Evolutionary conservation across 2,888 invertebrate species (phyloP), one percentile per base, ranked within the genome.

Genomic region (Hylaea fasciaria): DNA sequence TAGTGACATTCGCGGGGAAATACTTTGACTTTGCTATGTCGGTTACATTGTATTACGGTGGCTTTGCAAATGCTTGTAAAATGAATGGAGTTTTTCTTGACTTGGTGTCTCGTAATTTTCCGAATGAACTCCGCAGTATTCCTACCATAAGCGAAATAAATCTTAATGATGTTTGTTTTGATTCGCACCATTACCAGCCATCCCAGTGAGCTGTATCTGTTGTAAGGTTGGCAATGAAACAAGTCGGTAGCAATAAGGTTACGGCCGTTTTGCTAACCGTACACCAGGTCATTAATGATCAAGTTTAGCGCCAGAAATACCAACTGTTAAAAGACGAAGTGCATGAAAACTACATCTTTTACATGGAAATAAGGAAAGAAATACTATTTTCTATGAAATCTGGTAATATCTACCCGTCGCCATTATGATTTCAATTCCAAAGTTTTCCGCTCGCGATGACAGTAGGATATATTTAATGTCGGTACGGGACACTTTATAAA

Each of bases 191-290:
- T 16, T 11, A 32, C 46, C 29, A 11, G 7, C 29, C 29, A 51
- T 29, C 13, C 14, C n/a, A 7, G 3, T 47, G 35, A n/a, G n/a
- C n/a, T n/a, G n/a, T n/a, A 3, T 41, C 14, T 41, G 16, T 52
- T 46, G 12, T 39, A 45, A 16, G 29, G 47, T 35, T 48, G 44
- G 39, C 39, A 46, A 45, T 46, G 53, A 40, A 39, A 46, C 28
- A 44, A 44, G 35, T 41, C 41, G 22, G 28, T 10, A 51, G 12
- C 29, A 39, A 5, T 46, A 54, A 54, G 46, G 53, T 54, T 16
- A 46, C 14, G 22, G 41, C 29, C 51, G 41, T 45, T 54, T 54
- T 46, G 39, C 22, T 37, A 45, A 39, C 45, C 46, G 16, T n/a
- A 13, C 12, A 46, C 22, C 46, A 12, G 46, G 45, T 54, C 53